Evolutionary conservation across 2,888 invertebrate genomes (phyloP).

Genomic region (Barypeithes pellucidus): DNA sequence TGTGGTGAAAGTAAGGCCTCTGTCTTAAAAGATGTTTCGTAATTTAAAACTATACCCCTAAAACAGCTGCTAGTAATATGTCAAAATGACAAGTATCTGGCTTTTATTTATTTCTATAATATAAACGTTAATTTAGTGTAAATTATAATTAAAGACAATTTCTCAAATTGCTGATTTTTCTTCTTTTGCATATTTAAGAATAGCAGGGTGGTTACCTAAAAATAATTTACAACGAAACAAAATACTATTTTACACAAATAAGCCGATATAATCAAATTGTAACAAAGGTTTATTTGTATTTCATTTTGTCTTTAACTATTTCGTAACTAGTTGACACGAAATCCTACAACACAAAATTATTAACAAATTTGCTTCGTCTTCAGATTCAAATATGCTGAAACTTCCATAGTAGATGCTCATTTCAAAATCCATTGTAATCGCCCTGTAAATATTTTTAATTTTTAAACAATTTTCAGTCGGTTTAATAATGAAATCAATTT

Average conservation of each 20-base stretch:
- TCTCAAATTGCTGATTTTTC: background rate
- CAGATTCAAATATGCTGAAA: too few relatives aligned
- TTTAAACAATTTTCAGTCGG: background rate
- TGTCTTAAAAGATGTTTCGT: conserved; percentile 30
- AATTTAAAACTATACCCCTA: conserved; percentile 22
- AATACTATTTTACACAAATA: too few relatives aligned
- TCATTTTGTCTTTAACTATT: too few relatives aligned
- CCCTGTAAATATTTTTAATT: background rate
- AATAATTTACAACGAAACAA: too few relatives aligned
- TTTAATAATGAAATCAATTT: conserved; percentile 16
- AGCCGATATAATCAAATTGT: too few relatives aligned
- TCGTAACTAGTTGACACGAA: too few relatives aligned
- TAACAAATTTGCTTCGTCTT: background rate
- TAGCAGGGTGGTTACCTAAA: too few relatives aligned
- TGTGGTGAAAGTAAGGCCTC: conserved; percentile 34
- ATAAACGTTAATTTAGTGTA: conserved; percentile 11
- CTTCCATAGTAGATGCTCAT: too few relatives aligned
- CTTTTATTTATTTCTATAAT: conserved; percentile 26
- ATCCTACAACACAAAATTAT: too few relatives aligned
- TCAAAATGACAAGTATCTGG: conserved; percentile 41
- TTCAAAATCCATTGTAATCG: background rate
- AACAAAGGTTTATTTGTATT: too few relatives aligned
- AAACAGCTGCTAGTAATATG: conserved; percentile 25
- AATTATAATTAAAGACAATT: background rate
- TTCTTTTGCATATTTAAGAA: too few relatives aligned